Base-by-base conservation (phyloP, 2,113 vertebrate genomes). In the Mungos mungo region DNA sequence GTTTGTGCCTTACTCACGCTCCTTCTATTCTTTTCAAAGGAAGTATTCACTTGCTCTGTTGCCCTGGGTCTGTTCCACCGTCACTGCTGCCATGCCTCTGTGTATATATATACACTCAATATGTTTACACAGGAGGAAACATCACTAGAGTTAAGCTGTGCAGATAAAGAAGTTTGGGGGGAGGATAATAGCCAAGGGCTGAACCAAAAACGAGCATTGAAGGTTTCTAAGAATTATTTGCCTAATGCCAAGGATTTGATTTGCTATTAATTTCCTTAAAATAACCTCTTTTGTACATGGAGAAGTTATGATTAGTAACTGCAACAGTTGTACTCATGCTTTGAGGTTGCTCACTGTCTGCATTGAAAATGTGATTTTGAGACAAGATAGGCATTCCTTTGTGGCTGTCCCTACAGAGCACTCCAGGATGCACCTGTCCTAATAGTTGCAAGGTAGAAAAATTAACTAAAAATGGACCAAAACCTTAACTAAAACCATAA, bases 261-360 rank as follows among this genome's bases (percentile, higher is more conserved):
- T 85, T 95, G n/a, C 45, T 47, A 50, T 60, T 79, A n/a, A 76
- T 52, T 87, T 91, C 66, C 45, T 91, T 87, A 91, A 80, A 47
- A 65, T 66, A 47, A 29, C 33, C 35, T 71, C 65, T 82, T 95
- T 50, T 60, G 23, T 38, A 74, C 14, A 41, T 45, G n/a, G 54
- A 80, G 45, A 11, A 88, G n/a, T 68, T 57, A 50, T 72, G 31
- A 66, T 57, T 77, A 84, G 35, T 92, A 47, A 65, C 52, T 38
- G 71, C n/a, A 88, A 65, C 5, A 54, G 31, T 65, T 79, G 69
- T 84, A 16, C 54, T 84, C 15, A 77, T 29, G 38, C 31, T 83
- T 77, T 77, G 10, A 52, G 69, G 27, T 27, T 92, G 33, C 13
- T 54, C 47, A 86, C 31, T 87, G 5, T n/a, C 57, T 88, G 38